phyloP scores from a whole-genome alignment of 2,797 vertebrate genomes.

The Monodelphis domestica region DNA sequence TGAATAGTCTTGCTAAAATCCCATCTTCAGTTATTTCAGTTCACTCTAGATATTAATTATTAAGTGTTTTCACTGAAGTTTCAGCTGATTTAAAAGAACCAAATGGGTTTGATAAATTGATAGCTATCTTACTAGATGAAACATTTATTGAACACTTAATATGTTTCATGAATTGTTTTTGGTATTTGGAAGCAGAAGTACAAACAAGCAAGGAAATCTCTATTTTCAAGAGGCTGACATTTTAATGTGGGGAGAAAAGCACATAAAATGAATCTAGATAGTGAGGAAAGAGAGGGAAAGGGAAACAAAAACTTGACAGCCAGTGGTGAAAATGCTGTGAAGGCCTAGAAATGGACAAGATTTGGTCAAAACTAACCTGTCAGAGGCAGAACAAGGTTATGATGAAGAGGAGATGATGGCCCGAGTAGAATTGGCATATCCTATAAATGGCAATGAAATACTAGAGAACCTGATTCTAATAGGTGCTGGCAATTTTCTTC shows the following conservation, averaged over 20 bases:
- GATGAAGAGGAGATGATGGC: background rate
- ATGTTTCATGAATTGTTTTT: background rate
- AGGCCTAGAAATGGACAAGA: slow-evolving; percentile 16
- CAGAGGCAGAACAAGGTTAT: background rate
- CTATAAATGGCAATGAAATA: background rate
- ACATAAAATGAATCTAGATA: background rate
- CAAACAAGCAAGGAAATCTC: background rate
- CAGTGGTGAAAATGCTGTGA: background rate
- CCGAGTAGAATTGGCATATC: background rate
- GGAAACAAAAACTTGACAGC: background rate
- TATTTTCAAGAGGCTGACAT: background rate
- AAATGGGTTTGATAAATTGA: background rate
- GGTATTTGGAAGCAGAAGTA: background rate
- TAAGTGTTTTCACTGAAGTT: background rate
- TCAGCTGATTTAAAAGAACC: background rate
- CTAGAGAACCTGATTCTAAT: background rate
- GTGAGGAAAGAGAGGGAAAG: background rate
- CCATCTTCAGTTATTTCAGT: background rate
- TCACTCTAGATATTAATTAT: background rate
- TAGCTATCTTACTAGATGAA: background rate
- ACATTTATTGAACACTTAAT: background rate
- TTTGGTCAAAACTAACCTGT: slow-evolving; percentile 32
- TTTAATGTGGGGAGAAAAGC: background rate
- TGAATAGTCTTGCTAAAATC: background rate
- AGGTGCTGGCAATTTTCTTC: background rate